Percentiles rank a stretch among this genome's conserved stretches.
Conservation (phyloP, 1,140 invertebrate genomes). For the Heliconius melpomene region DNA sequence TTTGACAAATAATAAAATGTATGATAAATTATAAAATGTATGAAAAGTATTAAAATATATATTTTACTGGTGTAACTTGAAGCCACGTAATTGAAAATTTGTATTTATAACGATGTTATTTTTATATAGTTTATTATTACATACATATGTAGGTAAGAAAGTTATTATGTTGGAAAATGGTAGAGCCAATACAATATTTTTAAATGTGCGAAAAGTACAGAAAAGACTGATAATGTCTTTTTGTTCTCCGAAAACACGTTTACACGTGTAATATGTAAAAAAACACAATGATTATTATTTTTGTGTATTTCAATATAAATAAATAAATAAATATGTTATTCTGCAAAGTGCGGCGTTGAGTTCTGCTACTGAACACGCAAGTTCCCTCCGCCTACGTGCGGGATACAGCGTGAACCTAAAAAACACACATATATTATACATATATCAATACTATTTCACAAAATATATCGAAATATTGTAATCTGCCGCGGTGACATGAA, state of each 20-base stretch:
- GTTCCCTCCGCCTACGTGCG: background rate
- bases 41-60: background rate
- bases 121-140: too few relatives aligned
- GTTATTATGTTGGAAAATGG: too few relatives aligned
- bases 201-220: too few relatives aligned
- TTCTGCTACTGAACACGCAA: background rate
- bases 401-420: background rate
- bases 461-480: background rate
- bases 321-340: too few relatives aligned
- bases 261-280: too few relatives aligned
- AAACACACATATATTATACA: background rate
- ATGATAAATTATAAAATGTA: background rate
- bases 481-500: background rate
- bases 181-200: too few relatives aligned
- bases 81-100: background rate
- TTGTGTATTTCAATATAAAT: too few relatives aligned
- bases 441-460: background rate
- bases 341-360: too few relatives aligned
- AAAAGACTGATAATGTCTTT: too few relatives aligned
- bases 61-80: background rate
- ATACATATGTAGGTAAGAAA: too few relatives aligned
- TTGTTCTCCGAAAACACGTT: too few relatives aligned
- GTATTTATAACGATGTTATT: background rate
- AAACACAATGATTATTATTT: too few relatives aligned
- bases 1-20: background rate